Evolutionary conservation across 2,113 vertebrate genomes (phyloP).

Genomic region (Psilopsiagon aymara): DNA sequence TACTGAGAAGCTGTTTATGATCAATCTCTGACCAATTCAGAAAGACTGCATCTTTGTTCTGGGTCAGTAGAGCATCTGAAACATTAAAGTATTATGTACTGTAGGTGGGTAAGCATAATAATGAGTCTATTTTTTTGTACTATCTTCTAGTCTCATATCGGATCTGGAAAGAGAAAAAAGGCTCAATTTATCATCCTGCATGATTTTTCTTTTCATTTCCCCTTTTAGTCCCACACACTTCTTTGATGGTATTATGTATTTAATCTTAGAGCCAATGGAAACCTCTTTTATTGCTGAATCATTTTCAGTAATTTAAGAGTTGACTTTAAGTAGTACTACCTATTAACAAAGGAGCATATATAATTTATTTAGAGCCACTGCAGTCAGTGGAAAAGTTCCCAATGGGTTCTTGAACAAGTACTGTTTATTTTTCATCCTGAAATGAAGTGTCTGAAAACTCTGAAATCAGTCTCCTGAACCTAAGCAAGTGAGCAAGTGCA

Average conservation of each 20-base stretch:
- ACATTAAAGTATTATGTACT: background rate
- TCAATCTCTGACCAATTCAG: background rate
- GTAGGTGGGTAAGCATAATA: background rate
- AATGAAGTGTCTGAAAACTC: conserved; percentile 22
- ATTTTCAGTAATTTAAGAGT: conserved; percentile 10
- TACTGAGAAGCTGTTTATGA: background rate
- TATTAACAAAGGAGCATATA: background rate
- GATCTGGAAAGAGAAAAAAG: background rate
- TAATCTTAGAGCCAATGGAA: conserved; percentile 8
- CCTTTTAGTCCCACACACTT: background rate
- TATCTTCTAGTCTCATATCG: background rate
- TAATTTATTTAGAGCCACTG: background rate
- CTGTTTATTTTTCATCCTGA: conserved; percentile 16
- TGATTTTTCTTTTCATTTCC: background rate
- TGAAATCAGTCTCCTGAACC: background rate
- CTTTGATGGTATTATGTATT: background rate
- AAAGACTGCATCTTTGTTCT: background rate
- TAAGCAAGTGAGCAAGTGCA: background rate
- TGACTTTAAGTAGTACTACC: conserved; percentile 2
- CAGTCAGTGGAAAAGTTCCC: background rate
- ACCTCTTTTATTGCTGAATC: background rate
- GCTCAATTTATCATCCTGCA: background rate
- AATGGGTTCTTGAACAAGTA: background rate
- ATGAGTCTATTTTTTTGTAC: background rate
- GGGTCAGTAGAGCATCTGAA: background rate